phyloP scores from a whole-genome alignment of 2,888 invertebrate species.

The Hermaeophaga mercurialis region DNA sequence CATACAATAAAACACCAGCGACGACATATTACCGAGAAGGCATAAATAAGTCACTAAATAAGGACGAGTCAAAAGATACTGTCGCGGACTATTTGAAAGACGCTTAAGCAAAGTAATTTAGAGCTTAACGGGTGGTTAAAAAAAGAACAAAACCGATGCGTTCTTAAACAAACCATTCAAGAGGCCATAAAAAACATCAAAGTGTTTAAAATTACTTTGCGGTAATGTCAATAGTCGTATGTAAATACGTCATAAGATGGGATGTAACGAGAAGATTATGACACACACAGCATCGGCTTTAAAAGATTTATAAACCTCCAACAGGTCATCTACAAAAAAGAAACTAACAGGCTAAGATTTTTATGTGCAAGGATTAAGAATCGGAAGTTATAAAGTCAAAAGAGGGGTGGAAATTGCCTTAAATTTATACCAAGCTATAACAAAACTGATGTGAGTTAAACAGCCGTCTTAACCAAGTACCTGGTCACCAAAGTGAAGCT shows the following conservation, averaged over 20 bases:
- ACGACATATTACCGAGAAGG: not conserved
- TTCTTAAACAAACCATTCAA: constrained; percentile 18
- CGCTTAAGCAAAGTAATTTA: constrained; percentile 21
- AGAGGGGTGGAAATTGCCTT: too few relatives aligned
- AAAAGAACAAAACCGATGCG: constrained; percentile 15
- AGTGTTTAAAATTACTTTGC: constrained; percentile 28
- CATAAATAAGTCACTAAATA: not conserved
- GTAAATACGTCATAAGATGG: constrained; percentile 42
- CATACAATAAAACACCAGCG: not conserved
- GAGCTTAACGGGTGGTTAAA: constrained; percentile 19
- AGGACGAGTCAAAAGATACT: not conserved
- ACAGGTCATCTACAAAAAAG: too few relatives aligned
- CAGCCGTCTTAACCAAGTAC: too few relatives aligned
- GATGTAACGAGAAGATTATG: constrained; percentile 41
- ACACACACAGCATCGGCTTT: constrained; percentile 43
- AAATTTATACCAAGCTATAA: too few relatives aligned
- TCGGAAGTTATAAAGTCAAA: too few relatives aligned
- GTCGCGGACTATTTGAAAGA: constrained; percentile 6
- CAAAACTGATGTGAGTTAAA: too few relatives aligned
- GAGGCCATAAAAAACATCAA: constrained; percentile 24
- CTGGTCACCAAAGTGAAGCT: too few relatives aligned
- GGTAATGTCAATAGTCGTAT: constrained; percentile 35
- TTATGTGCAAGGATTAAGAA: too few relatives aligned
- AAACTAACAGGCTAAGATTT: too few relatives aligned
- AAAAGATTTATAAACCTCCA: too few relatives aligned